Percentiles rank a stretch among this genome's conserved stretches.
Conservation (phyloP, 2,888 invertebrate species). For the Callyntrura sp. region DNA sequence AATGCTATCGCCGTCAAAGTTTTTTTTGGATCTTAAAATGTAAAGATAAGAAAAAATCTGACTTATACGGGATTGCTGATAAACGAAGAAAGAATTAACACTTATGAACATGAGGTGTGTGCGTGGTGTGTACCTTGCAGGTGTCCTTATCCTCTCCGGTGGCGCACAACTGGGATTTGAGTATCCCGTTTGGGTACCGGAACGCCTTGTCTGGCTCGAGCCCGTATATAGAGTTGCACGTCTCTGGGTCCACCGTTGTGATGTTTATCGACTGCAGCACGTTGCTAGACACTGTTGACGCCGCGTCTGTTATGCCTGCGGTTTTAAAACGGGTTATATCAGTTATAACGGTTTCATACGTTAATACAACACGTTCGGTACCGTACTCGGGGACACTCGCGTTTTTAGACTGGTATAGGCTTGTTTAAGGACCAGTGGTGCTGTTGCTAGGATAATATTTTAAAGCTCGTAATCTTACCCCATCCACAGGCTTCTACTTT, state of each 20-base stretch:
- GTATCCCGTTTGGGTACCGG: conserved; percentile 70
- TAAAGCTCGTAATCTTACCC: conserved; percentile 51
- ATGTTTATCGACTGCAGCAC: conserved; percentile 66
- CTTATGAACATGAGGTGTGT: too few species aligned
- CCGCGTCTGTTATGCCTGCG: conserved; percentile 50
- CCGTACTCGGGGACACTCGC: too few species aligned
- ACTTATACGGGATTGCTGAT: too few species aligned
- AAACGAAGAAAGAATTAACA: too few species aligned
- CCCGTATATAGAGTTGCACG: conserved; percentile 63
- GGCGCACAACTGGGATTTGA: conserved; percentile 71
- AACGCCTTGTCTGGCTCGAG: conserved; percentile 43
- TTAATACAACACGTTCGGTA: too few species aligned
- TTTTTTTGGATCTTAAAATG: background rate
- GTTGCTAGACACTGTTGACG: conserved; percentile 10
- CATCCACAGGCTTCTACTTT: conserved; percentile 67
- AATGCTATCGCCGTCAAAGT: too few species aligned
- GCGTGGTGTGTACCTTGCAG: conserved; percentile 46
- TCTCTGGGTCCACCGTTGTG: conserved; percentile 38
- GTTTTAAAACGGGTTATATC: background rate
- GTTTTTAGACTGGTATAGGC: too few species aligned
- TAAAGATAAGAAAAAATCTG: too few species aligned
- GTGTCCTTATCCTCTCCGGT: conserved; percentile 64
- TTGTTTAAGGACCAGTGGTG: too few species aligned
- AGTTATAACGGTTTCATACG: background rate
- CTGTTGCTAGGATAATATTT: background rate